These are phyloP conservation scores for Aleiodes sp. DNA, from an alignment of 1,140 invertebrate species.

Conservation along the genomic window DNA sequence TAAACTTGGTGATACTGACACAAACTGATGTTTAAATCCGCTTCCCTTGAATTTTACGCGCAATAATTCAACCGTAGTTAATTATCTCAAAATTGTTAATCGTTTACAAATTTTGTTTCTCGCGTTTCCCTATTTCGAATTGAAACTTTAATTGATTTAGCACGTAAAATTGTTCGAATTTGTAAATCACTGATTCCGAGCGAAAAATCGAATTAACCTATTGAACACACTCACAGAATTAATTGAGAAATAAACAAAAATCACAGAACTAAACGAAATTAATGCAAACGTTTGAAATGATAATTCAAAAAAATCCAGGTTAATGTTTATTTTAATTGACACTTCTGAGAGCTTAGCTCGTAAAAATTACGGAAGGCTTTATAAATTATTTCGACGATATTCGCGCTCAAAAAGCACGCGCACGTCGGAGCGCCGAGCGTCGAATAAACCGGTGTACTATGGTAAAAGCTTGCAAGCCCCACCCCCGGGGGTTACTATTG, in stretches of 20 bases:
- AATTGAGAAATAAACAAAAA: no score
- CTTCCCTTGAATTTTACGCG: background rate
- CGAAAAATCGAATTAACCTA: no score
- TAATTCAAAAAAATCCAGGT: background rate
- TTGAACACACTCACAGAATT: no score
- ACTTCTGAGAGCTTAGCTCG: background rate
- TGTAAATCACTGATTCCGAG: no score
- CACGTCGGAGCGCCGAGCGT: slow-evolving; percentile 48
- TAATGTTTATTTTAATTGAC: background rate
- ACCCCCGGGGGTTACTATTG: slow-evolving; percentile 38
- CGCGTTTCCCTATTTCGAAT: no score
- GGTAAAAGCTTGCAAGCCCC: slow-evolving; percentile 49
- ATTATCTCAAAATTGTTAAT: no score
- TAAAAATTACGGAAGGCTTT: background rate
- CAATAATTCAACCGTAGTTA: no score
- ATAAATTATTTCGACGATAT: background rate
- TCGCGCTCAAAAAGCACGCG: slow-evolving; percentile 29
- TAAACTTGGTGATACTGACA: background rate
- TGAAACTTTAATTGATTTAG: no score
- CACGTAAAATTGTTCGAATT: no score
- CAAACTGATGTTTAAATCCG: background rate
- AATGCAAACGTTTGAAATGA: no score
- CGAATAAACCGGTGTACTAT: slow-evolving; percentile 51
- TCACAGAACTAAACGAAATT: no score
- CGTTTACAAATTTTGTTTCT: background rate